A percentile compares a stretch with the other conserved stretches of the same genome.
Conservation (phyloP, 2,888 invertebrate genomes). For the Drosophila anomelani region DNA sequence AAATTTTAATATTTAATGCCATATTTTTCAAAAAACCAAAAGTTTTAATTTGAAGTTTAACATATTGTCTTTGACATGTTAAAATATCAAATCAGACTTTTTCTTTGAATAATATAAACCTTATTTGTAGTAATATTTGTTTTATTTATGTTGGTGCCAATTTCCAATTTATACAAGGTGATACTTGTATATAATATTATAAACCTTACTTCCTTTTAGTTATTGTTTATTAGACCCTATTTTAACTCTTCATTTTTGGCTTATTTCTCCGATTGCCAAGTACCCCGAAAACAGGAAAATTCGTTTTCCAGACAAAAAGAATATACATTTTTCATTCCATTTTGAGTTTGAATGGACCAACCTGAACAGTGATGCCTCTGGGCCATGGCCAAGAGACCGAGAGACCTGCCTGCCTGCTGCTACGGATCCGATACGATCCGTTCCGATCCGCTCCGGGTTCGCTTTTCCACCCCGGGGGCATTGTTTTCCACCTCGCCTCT, state of each 20-base stretch:
- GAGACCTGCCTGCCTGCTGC: slow-evolving; percentile 19
- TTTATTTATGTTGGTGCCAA: too few relatives aligned
- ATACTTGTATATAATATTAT: too few relatives aligned
- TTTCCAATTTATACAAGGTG: too few relatives aligned
- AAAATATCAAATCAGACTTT: too few relatives aligned
- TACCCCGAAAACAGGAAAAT: slow-evolving; percentile 43
- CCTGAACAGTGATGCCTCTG: not conserved
- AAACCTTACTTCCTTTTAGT: too few relatives aligned
- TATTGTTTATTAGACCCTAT: too few relatives aligned
- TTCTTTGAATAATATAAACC: too few relatives aligned
- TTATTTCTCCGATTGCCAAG: not conserved
- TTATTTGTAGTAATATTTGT: too few relatives aligned
- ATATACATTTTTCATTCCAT: slow-evolving; percentile 24
- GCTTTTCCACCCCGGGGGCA: slow-evolving; percentile 45
- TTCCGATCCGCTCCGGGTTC: slow-evolving; percentile 36
- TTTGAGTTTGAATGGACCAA: slow-evolving; percentile 26
- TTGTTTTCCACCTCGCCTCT: slow-evolving; percentile 32
- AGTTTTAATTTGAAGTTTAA: too few relatives aligned
- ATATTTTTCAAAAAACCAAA: not conserved
- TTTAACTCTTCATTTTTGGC: not conserved
- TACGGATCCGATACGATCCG: slow-evolving; percentile 31
- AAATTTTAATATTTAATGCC: not conserved
- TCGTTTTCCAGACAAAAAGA: slow-evolving; percentile 30
- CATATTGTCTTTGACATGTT: too few relatives aligned
- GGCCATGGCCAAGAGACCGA: slow-evolving; percentile 28